A percentile compares a stretch with the other conserved stretches of the same genome.
Conservation (phyloP, 2,888 invertebrate genomes). For the Trachelus troglodyta region DNA sequence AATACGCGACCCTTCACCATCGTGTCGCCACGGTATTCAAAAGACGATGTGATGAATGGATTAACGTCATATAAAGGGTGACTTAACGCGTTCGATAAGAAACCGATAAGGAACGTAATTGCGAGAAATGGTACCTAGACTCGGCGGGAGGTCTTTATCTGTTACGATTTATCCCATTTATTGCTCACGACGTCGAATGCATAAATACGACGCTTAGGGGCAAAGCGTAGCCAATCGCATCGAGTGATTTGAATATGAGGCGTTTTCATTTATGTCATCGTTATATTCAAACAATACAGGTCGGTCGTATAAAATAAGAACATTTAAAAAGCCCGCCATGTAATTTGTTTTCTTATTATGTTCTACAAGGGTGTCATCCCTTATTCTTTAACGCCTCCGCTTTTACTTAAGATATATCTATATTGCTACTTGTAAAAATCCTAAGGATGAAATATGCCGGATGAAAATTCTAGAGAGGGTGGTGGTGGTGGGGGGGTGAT, state of each 20-base stretch:
- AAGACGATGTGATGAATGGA: slow-evolving; percentile 39
- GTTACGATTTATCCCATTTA: slow-evolving; percentile 8
- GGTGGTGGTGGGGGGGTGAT: slow-evolving; percentile 16
- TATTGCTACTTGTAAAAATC: slow-evolving; percentile 31
- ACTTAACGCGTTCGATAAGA: slow-evolving; percentile 36
- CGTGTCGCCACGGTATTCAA: slow-evolving; percentile 23
- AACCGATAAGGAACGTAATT: slow-evolving; percentile 47
- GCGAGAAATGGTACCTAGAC: slow-evolving; percentile 33
- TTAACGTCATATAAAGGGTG: slow-evolving; percentile 29
- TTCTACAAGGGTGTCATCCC: neutral
- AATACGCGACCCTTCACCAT: neutral
- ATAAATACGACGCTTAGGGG: slow-evolving; percentile 39
- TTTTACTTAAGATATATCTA: neutral
- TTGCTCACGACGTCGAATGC: neutral
- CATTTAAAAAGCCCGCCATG: neutral
- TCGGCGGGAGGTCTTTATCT: slow-evolving; percentile 46
- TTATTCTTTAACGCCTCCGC: neutral
- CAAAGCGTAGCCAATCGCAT: slow-evolving; percentile 48
- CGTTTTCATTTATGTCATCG: slow-evolving; percentile 33
- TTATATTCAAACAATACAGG: neutral
- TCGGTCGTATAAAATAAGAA: neutral
- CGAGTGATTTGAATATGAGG: slow-evolving; percentile 41
- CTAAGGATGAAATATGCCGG: slow-evolving; percentile 59
- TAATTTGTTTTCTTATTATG: neutral
- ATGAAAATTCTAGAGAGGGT: neutral